Percentiles rank a stretch among this genome's conserved stretches.
These are phyloP conservation scores for Cinclus mexicanus DNA, from an alignment of 2,113 vertebrate species.

Conservation along the genomic window DNA sequence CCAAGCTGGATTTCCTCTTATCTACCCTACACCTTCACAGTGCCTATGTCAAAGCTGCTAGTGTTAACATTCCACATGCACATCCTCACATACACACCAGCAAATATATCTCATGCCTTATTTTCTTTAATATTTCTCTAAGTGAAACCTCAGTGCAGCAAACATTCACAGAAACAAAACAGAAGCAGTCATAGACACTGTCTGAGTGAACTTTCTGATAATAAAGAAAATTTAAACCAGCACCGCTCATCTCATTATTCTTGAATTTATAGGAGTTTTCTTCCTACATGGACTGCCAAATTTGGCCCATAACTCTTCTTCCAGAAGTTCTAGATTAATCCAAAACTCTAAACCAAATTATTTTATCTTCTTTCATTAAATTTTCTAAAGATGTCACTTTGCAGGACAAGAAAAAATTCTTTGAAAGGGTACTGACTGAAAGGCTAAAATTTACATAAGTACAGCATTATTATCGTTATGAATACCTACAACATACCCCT, in stretches of 20 bases:
- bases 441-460: slow-evolving; percentile 60
- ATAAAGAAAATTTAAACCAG: neutral
- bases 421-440: slow-evolving; percentile 1
- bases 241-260: neutral
- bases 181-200: neutral
- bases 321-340: neutral
- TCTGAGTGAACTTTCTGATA: neutral
- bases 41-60: neutral
- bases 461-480: slow-evolving; percentile 30
- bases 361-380: slow-evolving; percentile 22
- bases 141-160: neutral
- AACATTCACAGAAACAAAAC: neutral
- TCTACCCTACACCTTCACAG: neutral
- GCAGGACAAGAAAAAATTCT: slow-evolving; percentile 1
- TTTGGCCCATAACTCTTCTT: neutral
- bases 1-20: neutral
- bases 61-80: neutral
- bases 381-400: slow-evolving; percentile 3
- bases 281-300: neutral
- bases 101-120: neutral
- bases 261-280: neutral
- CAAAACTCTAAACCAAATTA: neutral
- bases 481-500: slow-evolving; percentile 20
- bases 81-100: neutral
- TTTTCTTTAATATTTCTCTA: neutral